These are phyloP conservation scores for Holothuria scabra DNA, from an alignment of 53 echinoderm and acorn worm genomes.

Conservation along the genomic window DNA sequence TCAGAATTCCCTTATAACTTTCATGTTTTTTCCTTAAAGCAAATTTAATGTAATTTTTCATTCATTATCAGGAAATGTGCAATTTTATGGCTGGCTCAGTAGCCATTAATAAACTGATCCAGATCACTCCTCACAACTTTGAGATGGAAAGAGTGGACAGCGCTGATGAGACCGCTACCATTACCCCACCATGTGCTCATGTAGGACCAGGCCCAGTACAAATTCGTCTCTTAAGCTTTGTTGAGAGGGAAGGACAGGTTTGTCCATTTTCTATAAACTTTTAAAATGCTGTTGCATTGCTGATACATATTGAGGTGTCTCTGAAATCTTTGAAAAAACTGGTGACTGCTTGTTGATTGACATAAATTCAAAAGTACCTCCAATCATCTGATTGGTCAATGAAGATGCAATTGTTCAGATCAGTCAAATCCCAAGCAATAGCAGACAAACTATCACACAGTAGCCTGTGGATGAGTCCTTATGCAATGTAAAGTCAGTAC, in stretches of 20 bases:
- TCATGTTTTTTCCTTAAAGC: too few species aligned
- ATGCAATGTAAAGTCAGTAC: too few species aligned
- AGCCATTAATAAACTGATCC: slow-evolving; percentile 96
- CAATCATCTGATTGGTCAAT: not conserved
- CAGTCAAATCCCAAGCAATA: too few species aligned
- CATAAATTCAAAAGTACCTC: not conserved
- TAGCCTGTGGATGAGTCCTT: too few species aligned
- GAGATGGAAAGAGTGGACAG: slow-evolving; percentile 81
- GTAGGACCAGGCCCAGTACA: slow-evolving; percentile 88
- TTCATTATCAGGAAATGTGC: slow-evolving; percentile 81
- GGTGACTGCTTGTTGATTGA: too few species aligned
- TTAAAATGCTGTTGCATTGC: not conserved
- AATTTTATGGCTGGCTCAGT: slow-evolving; percentile 91
- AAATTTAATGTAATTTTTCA: not conserved
- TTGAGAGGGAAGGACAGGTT: slow-evolving; percentile 96
- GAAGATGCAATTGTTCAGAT: not conserved
- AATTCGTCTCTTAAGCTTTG: slow-evolving; percentile 85
- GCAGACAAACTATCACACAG: too few species aligned
- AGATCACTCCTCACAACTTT: slow-evolving; percentile 98
- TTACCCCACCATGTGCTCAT: slow-evolving; percentile 97
- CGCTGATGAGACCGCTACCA: slow-evolving; percentile 75
- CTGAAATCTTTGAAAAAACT: too few species aligned
- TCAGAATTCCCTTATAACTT: too few species aligned
- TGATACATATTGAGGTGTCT: too few species aligned
- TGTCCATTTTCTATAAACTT: not conserved